These are phyloP conservation scores for Halichoerus grypus DNA, from an alignment of 2,113 vertebrate genomes.

Conservation along the genomic window DNA sequence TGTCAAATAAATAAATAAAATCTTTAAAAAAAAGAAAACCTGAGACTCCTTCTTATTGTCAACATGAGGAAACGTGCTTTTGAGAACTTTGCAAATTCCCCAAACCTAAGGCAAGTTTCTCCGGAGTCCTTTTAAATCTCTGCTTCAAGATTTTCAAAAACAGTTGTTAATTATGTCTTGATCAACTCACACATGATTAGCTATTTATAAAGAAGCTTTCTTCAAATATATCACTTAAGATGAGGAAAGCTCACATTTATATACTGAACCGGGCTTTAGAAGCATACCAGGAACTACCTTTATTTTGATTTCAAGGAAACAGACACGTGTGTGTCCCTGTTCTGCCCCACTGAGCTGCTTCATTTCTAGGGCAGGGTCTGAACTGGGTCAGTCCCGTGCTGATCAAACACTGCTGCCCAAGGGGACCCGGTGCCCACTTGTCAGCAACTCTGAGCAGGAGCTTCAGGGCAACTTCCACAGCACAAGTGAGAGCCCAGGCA, in stretches of 20 bases:
- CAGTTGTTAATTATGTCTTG: slow-evolving; percentile 7
- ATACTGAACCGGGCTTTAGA: not conserved
- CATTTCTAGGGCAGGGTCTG: not conserved
- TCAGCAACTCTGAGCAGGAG: fast-evolving
- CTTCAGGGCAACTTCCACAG: not conserved
- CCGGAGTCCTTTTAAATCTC: not conserved
- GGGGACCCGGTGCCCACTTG: fast-evolving
- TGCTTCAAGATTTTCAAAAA: not conserved
- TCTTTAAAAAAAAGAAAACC: not conserved
- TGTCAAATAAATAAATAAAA: too few species aligned
- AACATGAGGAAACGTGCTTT: not conserved
- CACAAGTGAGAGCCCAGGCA: not conserved
- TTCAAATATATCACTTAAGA: not conserved
- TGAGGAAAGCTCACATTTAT: not conserved
- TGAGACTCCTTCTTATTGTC: not conserved
- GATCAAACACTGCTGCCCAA: not conserved
- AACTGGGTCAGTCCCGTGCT: not conserved
- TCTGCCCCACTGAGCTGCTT: not conserved
- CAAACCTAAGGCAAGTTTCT: not conserved
- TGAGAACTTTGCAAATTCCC: not conserved
- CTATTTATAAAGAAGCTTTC: slow-evolving; percentile 12
- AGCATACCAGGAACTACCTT: not conserved
- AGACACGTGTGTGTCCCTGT: fast-evolving
- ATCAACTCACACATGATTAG: not conserved
- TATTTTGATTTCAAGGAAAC: not conserved